A percentile compares a stretch with the other conserved stretches of the same genome.
Evolutionary conservation across 2,888 invertebrate species (phyloP).

Genomic region (Hedya salicella): DNA sequence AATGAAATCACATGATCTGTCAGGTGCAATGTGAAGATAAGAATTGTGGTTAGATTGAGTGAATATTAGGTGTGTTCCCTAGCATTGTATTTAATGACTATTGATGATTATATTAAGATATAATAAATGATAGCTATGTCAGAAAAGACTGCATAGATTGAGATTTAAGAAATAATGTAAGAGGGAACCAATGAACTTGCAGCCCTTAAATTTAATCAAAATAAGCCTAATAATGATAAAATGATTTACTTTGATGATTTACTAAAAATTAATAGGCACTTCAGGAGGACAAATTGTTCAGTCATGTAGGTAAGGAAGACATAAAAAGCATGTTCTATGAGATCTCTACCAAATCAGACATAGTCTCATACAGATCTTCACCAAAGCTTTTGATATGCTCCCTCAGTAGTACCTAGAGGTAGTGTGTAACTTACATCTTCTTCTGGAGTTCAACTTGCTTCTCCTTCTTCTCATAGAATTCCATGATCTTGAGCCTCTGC

Average conservation of each 20-base stretch:
- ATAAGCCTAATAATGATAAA: too few relatives aligned
- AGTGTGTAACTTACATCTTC: constrained; percentile 92
- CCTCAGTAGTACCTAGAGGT: constrained; percentile 11
- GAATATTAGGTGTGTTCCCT: background rate
- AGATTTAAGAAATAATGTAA: too few relatives aligned
- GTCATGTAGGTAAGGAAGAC: too few relatives aligned
- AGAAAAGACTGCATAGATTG: too few relatives aligned
- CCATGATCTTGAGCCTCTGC: constrained; percentile 99
- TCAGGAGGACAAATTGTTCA: too few relatives aligned
- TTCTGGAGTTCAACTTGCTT: constrained; percentile 99
- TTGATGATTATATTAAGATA: background rate
- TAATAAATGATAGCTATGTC: too few relatives aligned
- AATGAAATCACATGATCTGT: constrained; percentile 27
- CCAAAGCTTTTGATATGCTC: background rate
- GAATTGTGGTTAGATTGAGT: background rate
- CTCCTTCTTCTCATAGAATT: constrained; percentile 99
- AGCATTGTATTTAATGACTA: background rate
- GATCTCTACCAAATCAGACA: background rate
- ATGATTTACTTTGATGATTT: too few relatives aligned
- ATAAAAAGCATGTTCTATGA: background rate
- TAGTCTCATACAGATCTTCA: background rate
- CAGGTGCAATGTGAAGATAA: constrained; percentile 13
- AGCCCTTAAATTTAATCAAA: too few relatives aligned
- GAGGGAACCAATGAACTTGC: too few relatives aligned
- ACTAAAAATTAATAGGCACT: too few relatives aligned